Conservation (phyloP, 2,888 invertebrate genomes). For the Catotricha subobsoleta region DNA sequence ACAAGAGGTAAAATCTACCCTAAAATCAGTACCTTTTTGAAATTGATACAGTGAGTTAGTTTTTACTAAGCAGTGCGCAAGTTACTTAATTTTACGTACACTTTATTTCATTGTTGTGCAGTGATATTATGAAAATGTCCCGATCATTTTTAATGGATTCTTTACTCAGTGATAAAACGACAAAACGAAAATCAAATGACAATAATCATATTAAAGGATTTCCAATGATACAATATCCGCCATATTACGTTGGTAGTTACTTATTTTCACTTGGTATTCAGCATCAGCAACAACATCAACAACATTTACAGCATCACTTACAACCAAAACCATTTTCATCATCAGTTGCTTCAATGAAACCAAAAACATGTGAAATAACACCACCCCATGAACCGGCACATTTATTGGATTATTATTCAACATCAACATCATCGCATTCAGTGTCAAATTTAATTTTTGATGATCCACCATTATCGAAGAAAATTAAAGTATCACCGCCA, state of each 20-base stretch:
- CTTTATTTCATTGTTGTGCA: too few relatives aligned
- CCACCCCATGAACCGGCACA: conserved; percentile 5
- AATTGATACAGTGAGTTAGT: conserved; percentile 1
- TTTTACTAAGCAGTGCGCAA: too few relatives aligned
- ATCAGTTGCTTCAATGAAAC: conserved; percentile 12
- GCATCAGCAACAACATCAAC: conserved; percentile 33
- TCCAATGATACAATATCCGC: conserved; percentile 42
- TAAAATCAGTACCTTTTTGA: background rate
- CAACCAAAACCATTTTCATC: conserved; percentile 13
- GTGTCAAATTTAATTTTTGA: background rate
- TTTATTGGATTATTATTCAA: background rate
- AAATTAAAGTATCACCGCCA: conserved; percentile 17
- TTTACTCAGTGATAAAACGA: conserved; percentile 44
- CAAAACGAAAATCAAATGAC: conserved; percentile 16
- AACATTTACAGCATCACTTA: conserved; percentile 17
- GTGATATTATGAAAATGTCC: conserved; percentile 46
- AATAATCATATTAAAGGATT: conserved; percentile 23
- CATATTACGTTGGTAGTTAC: conserved; percentile 43
- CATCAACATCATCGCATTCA: background rate
- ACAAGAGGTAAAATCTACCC: background rate
- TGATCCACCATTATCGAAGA: background rate
- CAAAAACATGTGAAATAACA: conserved; percentile 8
- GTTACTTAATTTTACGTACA: too few relatives aligned
- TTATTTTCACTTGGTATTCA: conserved; percentile 45
- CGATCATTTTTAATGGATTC: conserved; percentile 69